Evolutionary conservation across 2,888 invertebrate species (phyloP), one percentile per base, ranked within the genome.

Genomic region (Ashinkailepas kermadecensis): DNA sequence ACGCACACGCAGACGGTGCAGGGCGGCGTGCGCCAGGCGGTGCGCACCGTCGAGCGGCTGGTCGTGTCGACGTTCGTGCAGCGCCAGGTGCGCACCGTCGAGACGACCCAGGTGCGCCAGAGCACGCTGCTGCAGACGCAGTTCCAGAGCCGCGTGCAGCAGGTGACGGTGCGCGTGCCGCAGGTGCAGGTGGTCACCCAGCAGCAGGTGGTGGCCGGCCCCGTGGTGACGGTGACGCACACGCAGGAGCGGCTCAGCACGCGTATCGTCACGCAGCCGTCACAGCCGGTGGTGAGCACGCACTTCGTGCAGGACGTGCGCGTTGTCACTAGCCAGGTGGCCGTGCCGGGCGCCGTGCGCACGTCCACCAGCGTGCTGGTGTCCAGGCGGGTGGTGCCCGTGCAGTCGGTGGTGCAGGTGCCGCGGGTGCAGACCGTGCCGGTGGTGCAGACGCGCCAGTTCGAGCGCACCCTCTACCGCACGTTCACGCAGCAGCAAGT

Each of bases 381-480:
- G 1, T 74, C 74, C 56, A 56, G 54, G 1, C 74, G 56, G 74
- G 54, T 74, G 74, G 23, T 74, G 23, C 74, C 74, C 7, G 74
- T 74, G 54, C 74, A 56, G 74, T 74, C 74, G 54, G 74, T 74
- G 56, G 54, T 74, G 74, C 74, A 74, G 74, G 74, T 74, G 54
- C 74, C 74, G 21, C 74, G 21, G 56, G 7, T 74, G 54, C 56
- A 56, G 10, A 74, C 74, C 9, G 74, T 74, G 10, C 54, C 21
- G 54, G 74, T 18, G 21, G 56, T 56, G 18, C 54, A 54, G 54
- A 74, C 74, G 21, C 74, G 74, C 21, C 74, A 74, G 74, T 74
- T 74, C 74, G 74, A 74, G 56, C 74, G 74, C 74, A 74, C 74
- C 56, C 74, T 74, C 21, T 74, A 10, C 56, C 74, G 54, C 54